Evolutionary conservation across 2,113 vertebrate genomes (phyloP).

Genomic region (Antidorcas marsupialis): DNA sequence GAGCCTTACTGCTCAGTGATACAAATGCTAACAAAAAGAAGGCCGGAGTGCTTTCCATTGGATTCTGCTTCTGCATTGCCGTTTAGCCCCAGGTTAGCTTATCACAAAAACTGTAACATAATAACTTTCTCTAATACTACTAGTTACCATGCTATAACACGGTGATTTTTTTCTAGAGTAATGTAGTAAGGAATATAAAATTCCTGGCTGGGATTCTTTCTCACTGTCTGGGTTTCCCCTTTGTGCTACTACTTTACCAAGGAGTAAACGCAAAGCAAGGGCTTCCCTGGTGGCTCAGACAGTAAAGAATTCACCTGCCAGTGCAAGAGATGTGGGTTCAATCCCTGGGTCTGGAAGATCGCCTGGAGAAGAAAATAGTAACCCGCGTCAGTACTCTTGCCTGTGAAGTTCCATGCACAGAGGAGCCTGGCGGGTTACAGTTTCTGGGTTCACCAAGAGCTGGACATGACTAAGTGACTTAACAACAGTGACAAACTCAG

Average conservation of each 20-base stretch:
- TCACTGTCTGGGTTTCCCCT: background rate
- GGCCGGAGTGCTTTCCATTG: background rate
- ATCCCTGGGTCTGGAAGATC: background rate
- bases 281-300: background rate
- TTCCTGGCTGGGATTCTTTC: background rate
- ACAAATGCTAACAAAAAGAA: background rate
- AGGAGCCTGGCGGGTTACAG: background rate
- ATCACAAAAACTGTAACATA: background rate
- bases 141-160: background rate
- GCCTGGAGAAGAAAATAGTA: background rate
- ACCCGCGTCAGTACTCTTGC: background rate
- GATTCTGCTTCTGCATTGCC: background rate
- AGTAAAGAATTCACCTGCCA: background rate
- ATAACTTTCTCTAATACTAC: background rate
- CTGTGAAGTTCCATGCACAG: background rate
- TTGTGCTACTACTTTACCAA: background rate
- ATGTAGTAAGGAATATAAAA: background rate
- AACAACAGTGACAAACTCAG: background rate
- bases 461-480: background rate
- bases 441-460: background rate
- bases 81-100: background rate
- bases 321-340: background rate
- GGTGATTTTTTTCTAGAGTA: background rate
- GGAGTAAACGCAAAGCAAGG: background rate
- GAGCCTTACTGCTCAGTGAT: background rate